phyloP scores from a whole-genome alignment of 2,113 vertebrate genomes.

The Ailurus styani region DNA sequence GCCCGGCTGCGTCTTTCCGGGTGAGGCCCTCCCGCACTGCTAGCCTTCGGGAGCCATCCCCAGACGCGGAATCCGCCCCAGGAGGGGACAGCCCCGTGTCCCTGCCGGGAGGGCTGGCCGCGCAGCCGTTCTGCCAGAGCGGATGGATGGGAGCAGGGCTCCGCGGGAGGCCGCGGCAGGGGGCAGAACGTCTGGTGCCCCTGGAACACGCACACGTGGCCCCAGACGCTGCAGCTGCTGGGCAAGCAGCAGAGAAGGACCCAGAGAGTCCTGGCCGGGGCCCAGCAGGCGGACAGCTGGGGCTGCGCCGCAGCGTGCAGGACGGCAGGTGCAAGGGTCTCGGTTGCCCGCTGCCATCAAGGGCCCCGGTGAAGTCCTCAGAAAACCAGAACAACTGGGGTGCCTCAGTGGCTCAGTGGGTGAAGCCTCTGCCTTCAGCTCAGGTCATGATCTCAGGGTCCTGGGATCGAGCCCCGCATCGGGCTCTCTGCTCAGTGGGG shows the following conservation, averaged over 20 bases:
- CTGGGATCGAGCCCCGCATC: too few relatives aligned
- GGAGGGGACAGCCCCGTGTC: accelerated
- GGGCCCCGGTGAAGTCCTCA: accelerated
- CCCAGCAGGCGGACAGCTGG: neutral
- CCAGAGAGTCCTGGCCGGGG: neutral
- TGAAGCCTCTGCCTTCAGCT: too few relatives aligned
- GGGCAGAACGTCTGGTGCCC: neutral
- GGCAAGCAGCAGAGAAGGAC: neutral
- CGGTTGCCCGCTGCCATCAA: accelerated
- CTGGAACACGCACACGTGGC: neutral
- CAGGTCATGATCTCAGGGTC: too few relatives aligned
- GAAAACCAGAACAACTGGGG: accelerated
- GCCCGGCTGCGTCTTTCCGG: neutral
- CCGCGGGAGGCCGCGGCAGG: neutral
- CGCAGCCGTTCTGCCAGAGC: neutral
- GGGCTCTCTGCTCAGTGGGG: too few relatives aligned
- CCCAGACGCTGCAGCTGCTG: neutral
- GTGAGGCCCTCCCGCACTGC: accelerated
- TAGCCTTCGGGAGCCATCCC: too few relatives aligned
- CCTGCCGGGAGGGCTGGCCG: accelerated
- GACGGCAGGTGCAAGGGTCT: neutral
- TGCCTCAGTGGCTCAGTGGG: too few relatives aligned
- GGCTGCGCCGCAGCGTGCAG: accelerated
- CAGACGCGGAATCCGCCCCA: accelerated
- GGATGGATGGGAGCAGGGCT: accelerated